Evolutionary conservation across 2,113 vertebrate genomes (phyloP).

Genomic region (Etheostoma cragini): DNA sequence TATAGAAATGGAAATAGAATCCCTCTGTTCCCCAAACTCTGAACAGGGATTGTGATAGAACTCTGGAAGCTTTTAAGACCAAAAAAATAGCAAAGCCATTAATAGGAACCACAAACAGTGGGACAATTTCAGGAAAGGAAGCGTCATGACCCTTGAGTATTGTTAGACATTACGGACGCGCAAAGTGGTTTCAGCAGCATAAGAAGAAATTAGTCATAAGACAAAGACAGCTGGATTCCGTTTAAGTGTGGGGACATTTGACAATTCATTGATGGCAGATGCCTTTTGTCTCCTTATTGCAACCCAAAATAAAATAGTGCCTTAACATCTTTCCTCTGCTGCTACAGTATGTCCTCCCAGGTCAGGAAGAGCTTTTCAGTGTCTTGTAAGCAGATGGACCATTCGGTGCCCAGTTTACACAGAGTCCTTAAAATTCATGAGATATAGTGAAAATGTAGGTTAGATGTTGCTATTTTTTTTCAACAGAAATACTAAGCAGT

Average conservation of each 20-base stretch:
- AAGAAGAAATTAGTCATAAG: constrained; percentile 39
- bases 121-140: constrained; percentile 54
- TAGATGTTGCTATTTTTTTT: neutral
- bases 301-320: neutral
- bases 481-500: neutral
- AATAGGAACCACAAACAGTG: constrained; percentile 39
- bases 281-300: constrained; percentile 2
- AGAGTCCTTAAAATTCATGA: neutral
- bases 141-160: constrained; percentile 36
- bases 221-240: constrained; percentile 24
- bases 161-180: constrained; percentile 38
- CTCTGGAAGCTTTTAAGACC: constrained; percentile 49
- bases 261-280: constrained; percentile 22
- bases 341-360: constrained; percentile 3
- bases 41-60: constrained; percentile 19
- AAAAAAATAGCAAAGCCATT: constrained; percentile 68
- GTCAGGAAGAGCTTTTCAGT: constrained; percentile 7
- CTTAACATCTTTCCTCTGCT: neutral
- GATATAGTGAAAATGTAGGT: neutral
- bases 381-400: constrained; percentile 17
- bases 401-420: too few species aligned
- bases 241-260: constrained; percentile 7
- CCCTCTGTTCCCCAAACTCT: constrained; percentile 9
- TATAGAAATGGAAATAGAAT: constrained; percentile 5
- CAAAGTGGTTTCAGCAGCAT: constrained; percentile 14